Conservation (phyloP, 2,888 invertebrate genomes). For the Euzetes globulus region DNA sequence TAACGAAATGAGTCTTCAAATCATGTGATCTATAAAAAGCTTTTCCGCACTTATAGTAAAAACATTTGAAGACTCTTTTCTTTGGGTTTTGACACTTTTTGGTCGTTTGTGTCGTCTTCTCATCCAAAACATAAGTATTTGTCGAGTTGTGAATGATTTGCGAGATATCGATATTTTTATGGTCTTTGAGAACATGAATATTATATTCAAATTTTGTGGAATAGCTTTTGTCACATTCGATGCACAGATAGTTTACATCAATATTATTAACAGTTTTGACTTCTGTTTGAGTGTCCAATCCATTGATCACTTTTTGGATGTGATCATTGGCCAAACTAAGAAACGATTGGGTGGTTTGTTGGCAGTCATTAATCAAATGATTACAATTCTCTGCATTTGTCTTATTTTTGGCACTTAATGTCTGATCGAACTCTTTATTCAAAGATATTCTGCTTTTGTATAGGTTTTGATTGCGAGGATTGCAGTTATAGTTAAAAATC, state of each 20-base stretch:
- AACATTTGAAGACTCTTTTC: neutral
- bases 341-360: neutral
- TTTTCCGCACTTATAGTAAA: neutral
- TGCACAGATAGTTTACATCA: neutral
- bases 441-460: slow-evolving; percentile 1
- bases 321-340: neutral
- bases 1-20: slow-evolving; percentile 6
- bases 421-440: neutral
- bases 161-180: neutral
- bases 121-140: neutral
- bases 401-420: too few relatives aligned
- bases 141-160: neutral
- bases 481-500: slow-evolving; percentile 13
- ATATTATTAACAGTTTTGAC: neutral
- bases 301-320: neutral
- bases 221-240: neutral
- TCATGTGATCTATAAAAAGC: neutral
- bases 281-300: neutral
- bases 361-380: too few relatives aligned
- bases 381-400: neutral
- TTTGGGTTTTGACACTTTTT: neutral
- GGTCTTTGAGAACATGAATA: slow-evolving; percentile 1
- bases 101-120: neutral
- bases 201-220: slow-evolving; percentile 5
- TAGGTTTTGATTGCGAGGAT: slow-evolving; percentile 8